phyloP scores from a whole-genome alignment of 1,140 invertebrate genomes.

The Drosophila pseudoananassae region DNA sequence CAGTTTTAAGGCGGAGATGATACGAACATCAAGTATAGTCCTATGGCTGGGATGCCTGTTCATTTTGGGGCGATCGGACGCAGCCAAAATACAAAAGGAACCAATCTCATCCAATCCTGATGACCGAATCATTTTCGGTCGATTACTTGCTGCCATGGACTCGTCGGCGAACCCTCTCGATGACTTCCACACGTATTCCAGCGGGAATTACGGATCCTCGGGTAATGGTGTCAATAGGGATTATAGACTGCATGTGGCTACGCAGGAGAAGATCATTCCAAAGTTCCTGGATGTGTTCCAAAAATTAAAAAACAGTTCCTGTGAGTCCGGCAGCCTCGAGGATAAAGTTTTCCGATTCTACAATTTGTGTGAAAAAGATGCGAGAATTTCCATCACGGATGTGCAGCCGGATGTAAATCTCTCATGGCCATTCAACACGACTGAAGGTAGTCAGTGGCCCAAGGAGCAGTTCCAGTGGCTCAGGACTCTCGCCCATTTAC shows the following conservation, averaged over 20 bases:
- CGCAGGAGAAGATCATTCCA: background rate
- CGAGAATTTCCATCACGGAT: background rate
- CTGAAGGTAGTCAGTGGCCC: background rate
- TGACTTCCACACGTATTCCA: background rate
- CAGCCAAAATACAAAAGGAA: background rate
- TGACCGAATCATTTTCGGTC: background rate
- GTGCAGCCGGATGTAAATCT: background rate
- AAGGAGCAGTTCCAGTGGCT: background rate
- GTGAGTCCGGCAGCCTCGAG: background rate
- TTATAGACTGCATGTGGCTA: background rate
- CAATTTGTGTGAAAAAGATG: background rate
- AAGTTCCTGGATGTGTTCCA: background rate
- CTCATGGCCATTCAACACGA: background rate
- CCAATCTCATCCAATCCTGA: background rate
- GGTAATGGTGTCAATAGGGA: background rate
- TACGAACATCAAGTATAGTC: background rate
- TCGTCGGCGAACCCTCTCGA: background rate
- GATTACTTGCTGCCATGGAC: background rate
- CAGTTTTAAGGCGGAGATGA: background rate
- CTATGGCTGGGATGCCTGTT: background rate
- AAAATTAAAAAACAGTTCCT: background rate
- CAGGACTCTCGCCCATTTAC: background rate
- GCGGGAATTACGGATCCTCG: background rate
- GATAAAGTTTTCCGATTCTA: background rate
- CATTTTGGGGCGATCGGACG: background rate